Conservation (phyloP, 2,113 vertebrate species). For the Atlantisia rogersi region DNA sequence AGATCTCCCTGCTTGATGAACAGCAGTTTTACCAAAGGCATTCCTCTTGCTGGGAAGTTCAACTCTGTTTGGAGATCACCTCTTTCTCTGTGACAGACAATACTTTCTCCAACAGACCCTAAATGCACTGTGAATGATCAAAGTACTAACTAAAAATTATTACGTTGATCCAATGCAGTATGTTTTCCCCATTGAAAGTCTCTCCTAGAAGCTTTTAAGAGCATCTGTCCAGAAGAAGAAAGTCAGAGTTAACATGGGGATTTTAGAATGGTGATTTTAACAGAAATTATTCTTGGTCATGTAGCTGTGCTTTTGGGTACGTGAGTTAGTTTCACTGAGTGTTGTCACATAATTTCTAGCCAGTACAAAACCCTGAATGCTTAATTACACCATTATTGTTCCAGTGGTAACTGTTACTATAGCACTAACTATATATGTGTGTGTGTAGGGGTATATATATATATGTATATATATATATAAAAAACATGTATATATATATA, state of each 20-base stretch:
- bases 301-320: not conserved
- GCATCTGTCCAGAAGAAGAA: not conserved
- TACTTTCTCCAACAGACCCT: not conserved
- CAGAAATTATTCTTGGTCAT: not conserved
- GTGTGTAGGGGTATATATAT: too few relatives aligned
- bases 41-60: not conserved
- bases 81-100: not conserved
- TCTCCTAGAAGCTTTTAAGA: not conserved
- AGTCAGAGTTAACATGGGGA: not conserved
- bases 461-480: too few relatives aligned
- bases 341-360: not conserved
- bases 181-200: not conserved
- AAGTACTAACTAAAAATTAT: not conserved
- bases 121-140: not conserved
- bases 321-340: not conserved
- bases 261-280: not conserved
- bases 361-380: not conserved
- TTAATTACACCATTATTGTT: not conserved
- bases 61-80: not conserved
- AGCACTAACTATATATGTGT: not conserved
- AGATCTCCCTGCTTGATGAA: not conserved
- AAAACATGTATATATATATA: too few relatives aligned
- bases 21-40: not conserved
- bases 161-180: not conserved
- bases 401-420: not conserved